phyloP scores from a whole-genome alignment of 2,113 vertebrate species.

The Periophthalmodon schlosseri region DNA sequence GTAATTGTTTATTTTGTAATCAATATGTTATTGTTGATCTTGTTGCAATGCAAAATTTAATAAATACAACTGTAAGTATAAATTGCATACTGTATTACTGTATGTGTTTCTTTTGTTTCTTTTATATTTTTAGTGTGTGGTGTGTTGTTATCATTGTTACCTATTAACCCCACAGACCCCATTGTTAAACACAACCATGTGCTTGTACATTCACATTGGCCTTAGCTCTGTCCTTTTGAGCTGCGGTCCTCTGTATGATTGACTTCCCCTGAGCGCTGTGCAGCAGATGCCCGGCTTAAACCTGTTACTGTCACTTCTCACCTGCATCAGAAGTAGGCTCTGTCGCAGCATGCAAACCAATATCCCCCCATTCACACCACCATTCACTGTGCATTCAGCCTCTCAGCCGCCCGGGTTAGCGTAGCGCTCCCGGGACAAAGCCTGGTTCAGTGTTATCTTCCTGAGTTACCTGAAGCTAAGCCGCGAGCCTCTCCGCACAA shows the following conservation, averaged over 20 bases:
- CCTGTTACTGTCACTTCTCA: slow-evolving; percentile 79
- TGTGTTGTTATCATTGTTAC: not conserved
- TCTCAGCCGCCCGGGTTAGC: slow-evolving; percentile 61
- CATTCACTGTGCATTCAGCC: not conserved
- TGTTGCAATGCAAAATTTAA: too few relatives aligned
- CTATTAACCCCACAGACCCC: slow-evolving; percentile 9
- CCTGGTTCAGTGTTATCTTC: slow-evolving; percentile 66
- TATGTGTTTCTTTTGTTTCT: too few relatives aligned
- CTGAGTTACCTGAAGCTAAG: slow-evolving; percentile 80
- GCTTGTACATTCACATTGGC: slow-evolving; percentile 39
- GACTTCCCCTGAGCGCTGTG: slow-evolving; percentile 61
- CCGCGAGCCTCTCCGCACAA: slow-evolving; percentile 70
- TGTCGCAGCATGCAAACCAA: slow-evolving; percentile 72
- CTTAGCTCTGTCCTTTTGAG: slow-evolving; percentile 52
- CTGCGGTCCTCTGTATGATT: slow-evolving; percentile 55
- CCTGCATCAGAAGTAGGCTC: slow-evolving; percentile 74
- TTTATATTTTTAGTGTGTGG: not conserved
- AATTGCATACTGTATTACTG: too few relatives aligned
- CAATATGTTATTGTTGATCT: too few relatives aligned
- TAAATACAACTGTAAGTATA: too few relatives aligned
- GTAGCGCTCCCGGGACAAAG: slow-evolving; percentile 62
- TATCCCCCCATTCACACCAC: slow-evolving; percentile 65
- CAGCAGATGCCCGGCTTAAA: slow-evolving; percentile 75
- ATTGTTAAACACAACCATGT: slow-evolving; percentile 21
- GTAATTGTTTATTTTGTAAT: too few relatives aligned